These are phyloP conservation scores for Sciurus carolinensis DNA, from an alignment of 2,797 vertebrate genomes.

Conservation along the genomic window DNA sequence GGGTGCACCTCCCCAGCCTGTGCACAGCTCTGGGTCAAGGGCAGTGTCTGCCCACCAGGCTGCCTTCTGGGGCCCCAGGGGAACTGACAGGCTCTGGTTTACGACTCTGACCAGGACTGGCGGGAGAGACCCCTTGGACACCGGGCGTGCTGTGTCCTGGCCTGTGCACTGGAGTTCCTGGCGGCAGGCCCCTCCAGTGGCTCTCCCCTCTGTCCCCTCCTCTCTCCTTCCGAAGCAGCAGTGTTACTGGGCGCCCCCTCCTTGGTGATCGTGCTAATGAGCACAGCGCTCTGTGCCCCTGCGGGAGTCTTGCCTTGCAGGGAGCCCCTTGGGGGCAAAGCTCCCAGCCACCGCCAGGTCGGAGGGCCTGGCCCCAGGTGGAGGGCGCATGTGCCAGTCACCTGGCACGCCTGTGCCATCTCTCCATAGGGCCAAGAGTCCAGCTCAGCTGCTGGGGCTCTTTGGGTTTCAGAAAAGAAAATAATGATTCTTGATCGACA, in stretches of 20 bases:
- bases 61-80: accelerated
- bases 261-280: background rate
- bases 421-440: background rate
- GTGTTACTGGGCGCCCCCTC: background rate
- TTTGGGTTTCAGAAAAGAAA: background rate
- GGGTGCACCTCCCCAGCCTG: too few relatives aligned
- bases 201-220: accelerated
- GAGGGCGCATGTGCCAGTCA: background rate
- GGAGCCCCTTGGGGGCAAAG: background rate
- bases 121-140: background rate
- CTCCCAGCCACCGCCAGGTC: background rate
- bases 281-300: background rate
- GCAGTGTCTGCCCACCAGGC: accelerated
- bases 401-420: accelerated
- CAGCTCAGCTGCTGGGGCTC: background rate
- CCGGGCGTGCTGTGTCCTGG: accelerated
- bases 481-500: accelerated
- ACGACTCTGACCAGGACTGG: background rate
- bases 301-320: background rate
- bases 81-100: background rate
- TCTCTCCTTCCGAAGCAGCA: background rate
- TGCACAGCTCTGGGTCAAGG: background rate
- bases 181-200: too few relatives aligned
- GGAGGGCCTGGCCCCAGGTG: background rate
- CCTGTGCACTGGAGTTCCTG: background rate